Evolutionary conservation across 2,888 invertebrate species (phyloP).

Genomic region (Pachydiplax longipennis): DNA sequence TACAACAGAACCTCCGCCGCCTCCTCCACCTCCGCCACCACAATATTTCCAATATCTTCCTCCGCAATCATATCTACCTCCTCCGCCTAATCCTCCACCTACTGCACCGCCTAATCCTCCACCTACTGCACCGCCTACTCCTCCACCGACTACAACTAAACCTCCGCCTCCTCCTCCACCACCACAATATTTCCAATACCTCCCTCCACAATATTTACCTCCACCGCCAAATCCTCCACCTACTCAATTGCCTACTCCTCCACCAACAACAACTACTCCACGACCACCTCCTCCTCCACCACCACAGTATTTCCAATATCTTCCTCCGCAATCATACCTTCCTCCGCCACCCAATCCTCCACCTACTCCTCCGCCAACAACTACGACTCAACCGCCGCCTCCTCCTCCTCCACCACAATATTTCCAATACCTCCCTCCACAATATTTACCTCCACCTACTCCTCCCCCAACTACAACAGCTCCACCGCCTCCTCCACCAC

Average conservation of each 20-base stretch:
- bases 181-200: not conserved
- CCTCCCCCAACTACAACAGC: not conserved
- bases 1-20: no score
- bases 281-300: not conserved
- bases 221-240: not conserved
- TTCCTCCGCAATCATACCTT: not conserved
- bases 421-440: not conserved
- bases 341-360: not conserved
- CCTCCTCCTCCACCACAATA: not conserved
- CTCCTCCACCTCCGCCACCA: no score
- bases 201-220: not conserved
- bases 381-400: not conserved
- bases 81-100: not conserved
- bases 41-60: no score
- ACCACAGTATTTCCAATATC: not conserved
- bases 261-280: not conserved
- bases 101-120: not conserved
- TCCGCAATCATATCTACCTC: no score
- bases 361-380: not conserved
- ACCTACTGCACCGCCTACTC: not conserved
- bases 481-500: no score
- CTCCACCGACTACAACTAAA: not conserved
- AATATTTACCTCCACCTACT: not conserved
- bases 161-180: not conserved
- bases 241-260: not conserved